A percentile compares a stretch with the other conserved stretches of the same genome.
These are phyloP conservation scores for Ochropleura plecta DNA, from an alignment of 2,888 invertebrate genomes.

Conservation along the genomic window DNA sequence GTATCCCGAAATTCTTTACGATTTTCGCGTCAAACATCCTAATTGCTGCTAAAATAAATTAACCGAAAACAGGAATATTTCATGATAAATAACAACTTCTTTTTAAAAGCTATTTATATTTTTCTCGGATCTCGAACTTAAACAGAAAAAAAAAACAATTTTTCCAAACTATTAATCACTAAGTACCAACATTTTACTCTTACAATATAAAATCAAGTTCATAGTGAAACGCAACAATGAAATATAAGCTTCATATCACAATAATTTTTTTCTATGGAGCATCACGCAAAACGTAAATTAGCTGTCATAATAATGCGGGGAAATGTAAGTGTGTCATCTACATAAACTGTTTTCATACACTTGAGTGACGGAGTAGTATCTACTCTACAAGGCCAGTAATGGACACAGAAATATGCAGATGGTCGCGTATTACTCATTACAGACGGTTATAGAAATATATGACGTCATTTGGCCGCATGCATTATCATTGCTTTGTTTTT, in stretches of 20 bases:
- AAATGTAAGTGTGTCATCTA: conserved; percentile 65
- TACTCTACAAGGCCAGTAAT: conserved; percentile 55
- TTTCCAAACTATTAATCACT: conserved; percentile 24
- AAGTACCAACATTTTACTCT: conserved; percentile 24
- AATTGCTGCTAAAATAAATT: neutral
- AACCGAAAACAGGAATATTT: neutral
- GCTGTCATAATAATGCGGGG: conserved; percentile 61
- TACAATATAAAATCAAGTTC: conserved; percentile 54
- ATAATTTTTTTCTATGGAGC: conserved; percentile 59
- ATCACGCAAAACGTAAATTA: conserved; percentile 71
- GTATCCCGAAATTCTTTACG: neutral
- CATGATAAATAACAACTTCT: neutral
- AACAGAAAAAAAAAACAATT: conserved; percentile 35
- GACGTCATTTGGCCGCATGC: conserved; percentile 58
- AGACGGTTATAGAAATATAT: conserved; percentile 58
- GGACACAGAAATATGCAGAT: conserved; percentile 58
- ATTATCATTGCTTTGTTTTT: conserved; percentile 46
- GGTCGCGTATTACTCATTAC: conserved; percentile 59
- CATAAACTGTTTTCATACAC: conserved; percentile 59
- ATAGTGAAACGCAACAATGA: conserved; percentile 61
- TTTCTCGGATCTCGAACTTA: conserved; percentile 10
- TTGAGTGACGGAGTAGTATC: conserved; percentile 47
- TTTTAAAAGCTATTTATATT: neutral
- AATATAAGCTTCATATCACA: conserved; percentile 59
- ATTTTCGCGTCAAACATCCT: neutral